Percentiles rank a stretch among this genome's conserved stretches.
Conservation (phyloP, 2,888 invertebrate genomes). For the Lepeophtheirus nordmannii region DNA sequence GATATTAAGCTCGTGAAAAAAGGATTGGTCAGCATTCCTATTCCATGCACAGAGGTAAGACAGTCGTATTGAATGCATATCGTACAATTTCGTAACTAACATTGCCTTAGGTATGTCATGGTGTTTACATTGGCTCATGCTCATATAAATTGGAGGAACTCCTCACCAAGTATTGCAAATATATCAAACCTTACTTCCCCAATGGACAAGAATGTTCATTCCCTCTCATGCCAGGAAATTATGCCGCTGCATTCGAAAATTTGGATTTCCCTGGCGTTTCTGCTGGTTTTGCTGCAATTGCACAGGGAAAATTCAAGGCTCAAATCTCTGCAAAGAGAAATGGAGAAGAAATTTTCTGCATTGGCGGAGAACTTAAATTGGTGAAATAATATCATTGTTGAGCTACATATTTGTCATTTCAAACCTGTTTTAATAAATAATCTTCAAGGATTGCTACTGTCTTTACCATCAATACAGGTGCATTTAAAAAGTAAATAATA, state of each 20-base stretch:
- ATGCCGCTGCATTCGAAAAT: not conserved
- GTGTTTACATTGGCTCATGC: not conserved
- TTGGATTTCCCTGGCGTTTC: not conserved
- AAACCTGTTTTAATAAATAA: too few relatives aligned
- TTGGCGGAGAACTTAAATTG: not conserved
- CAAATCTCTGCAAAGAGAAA: not conserved
- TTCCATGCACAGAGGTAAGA: not conserved
- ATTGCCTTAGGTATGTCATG: not conserved
- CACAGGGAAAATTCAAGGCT: not conserved
- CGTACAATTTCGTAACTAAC: not conserved
- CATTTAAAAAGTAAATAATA: too few relatives aligned
- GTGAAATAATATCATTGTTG: not conserved
- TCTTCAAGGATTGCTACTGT: too few relatives aligned
- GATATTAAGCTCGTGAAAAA: not conserved
- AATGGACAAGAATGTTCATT: conserved; percentile 1
- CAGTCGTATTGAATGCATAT: not conserved
- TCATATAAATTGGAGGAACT: not conserved
- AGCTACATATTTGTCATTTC: too few relatives aligned
- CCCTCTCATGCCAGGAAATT: not conserved
- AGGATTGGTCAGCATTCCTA: not conserved
- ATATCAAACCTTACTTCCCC: not conserved
- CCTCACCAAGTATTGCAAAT: not conserved
- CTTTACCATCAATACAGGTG: too few relatives aligned
- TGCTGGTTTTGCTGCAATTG: not conserved
- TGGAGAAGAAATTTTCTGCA: not conserved